Evolutionary conservation across 2,888 invertebrate genomes (phyloP).

Genomic region (Ormia ochracea): DNA sequence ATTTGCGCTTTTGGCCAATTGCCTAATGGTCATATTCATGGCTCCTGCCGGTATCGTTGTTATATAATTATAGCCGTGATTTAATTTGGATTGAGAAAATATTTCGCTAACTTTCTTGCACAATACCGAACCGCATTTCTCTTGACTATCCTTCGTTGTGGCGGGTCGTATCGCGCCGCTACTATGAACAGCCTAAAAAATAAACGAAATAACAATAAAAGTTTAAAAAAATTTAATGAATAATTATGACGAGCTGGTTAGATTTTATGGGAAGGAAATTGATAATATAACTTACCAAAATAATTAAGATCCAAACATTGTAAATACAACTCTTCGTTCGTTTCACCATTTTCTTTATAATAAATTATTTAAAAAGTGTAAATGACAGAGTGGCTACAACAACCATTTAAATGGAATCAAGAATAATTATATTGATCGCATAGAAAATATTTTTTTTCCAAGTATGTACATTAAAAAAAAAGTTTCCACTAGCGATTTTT

Average conservation of each 20-base stretch:
- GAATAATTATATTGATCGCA: no score
- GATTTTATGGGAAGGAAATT: background rate
- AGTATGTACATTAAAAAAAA: no score
- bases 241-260: background rate
- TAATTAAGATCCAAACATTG: conserved; percentile 58
- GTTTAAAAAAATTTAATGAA: background rate
- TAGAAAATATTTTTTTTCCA: no score
- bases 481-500: no score
- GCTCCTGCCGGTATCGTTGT: conserved; percentile 90
- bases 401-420: no score
- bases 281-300: conserved; percentile 58
- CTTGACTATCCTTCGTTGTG: conserved; percentile 71
- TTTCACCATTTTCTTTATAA: conserved; percentile 31
- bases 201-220: background rate
- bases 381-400: no score
- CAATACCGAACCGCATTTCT: conserved; percentile 78
- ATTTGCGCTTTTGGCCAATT: conserved; percentile 86
- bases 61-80: conserved; percentile 88
- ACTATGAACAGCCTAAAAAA: conserved; percentile 70
- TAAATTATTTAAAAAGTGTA: no score
- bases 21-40: conserved; percentile 89
- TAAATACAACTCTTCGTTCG: background rate
- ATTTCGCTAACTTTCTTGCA: conserved; percentile 88
- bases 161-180: conserved; percentile 72
- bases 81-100: conserved; percentile 86